Evolutionary conservation across 1,140 invertebrate genomes (phyloP).

Genomic region (Formica exsecta): DNA sequence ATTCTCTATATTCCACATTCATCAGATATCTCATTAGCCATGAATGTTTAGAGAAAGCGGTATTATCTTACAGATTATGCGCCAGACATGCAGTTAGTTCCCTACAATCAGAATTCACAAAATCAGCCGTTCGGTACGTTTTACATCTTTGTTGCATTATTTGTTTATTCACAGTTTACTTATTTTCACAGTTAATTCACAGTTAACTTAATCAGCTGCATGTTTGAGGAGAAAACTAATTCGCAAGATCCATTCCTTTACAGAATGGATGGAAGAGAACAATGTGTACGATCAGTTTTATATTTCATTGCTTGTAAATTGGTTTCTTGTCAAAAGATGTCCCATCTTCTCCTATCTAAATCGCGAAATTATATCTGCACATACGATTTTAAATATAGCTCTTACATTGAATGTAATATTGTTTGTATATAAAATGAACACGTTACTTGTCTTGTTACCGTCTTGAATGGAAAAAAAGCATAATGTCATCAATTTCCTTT

Average conservation of each 20-base stretch:
- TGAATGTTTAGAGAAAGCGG: conserved; percentile 55
- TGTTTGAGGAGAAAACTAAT: background rate
- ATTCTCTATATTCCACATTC: conserved; percentile 29
- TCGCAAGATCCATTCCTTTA: background rate
- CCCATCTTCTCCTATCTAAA: background rate
- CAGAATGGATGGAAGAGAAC: background rate
- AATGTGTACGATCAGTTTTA: background rate
- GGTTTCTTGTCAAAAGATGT: background rate
- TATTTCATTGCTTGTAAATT: conserved; percentile 3
- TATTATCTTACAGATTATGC: conserved; percentile 69
- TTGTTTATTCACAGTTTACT: background rate
- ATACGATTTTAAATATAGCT: background rate
- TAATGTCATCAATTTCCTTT: background rate
- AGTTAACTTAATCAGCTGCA: background rate
- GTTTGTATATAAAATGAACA: too few species aligned
- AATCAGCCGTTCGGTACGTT: conserved; percentile 76
- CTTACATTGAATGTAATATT: background rate
- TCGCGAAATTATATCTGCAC: background rate
- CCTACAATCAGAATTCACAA: conserved; percentile 77
- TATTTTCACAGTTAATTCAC: too few species aligned
- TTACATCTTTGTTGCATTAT: conserved; percentile 36
- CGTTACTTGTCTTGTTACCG: too few species aligned
- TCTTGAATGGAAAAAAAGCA: background rate
- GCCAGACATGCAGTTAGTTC: conserved; percentile 71
- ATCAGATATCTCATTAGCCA: conserved; percentile 41